Base-by-base conservation (phyloP, 1,140 invertebrate species). In the Ceratosolen solmsi region DNA sequence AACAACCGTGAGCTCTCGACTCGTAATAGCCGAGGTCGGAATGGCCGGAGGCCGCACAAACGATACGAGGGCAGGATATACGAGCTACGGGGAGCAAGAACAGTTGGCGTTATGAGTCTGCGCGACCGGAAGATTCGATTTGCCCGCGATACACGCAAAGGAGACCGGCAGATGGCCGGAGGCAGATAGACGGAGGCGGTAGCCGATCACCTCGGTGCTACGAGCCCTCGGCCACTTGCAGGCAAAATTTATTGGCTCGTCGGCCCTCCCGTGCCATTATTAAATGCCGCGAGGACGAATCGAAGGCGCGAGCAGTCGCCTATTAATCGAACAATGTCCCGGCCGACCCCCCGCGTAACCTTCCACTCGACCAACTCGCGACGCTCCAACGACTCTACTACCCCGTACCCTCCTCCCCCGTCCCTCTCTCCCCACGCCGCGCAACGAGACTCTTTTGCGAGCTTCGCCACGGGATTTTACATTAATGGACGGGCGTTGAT, bases 231-330 rank as follows among this genome's bases (percentile, higher is more conserved):
- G 72, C 80, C 80, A 81, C 72, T 81, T 81, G 70, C 54, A 70
- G 46, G 58, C 73, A 68, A n/a, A 82, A 82, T 82, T 82, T 82
- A 77, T 82, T 82, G 80, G 80, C 80, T 77, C 70, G 74, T 70
- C 72, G 72, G 70, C 38, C 65, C 73, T 54, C 33, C 30, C 54
- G 25, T 3, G 33, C 51, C 54, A 20, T 7, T 15, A 30, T n/a
- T n/a, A 15, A 2, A 46, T 13, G 5, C 41, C 41, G 41, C 41
- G 41, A 1, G 27, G 65, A 51, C 22, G 56, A 36, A 56, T 3
- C 56, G 38, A n/a, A 22, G 11, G 70, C 33, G 22, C 36, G 20
- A 46, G 70, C n/a, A 15, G 36, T 17, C n/a, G n/a, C n/a, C 68
- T 46, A 25, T 41, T 25, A 46, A 22, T 17, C 36, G 41, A 30